These are phyloP conservation scores for Rhinophrynus dorsalis DNA, from an alignment of 2,797 vertebrate species.

Conservation along the genomic window DNA sequence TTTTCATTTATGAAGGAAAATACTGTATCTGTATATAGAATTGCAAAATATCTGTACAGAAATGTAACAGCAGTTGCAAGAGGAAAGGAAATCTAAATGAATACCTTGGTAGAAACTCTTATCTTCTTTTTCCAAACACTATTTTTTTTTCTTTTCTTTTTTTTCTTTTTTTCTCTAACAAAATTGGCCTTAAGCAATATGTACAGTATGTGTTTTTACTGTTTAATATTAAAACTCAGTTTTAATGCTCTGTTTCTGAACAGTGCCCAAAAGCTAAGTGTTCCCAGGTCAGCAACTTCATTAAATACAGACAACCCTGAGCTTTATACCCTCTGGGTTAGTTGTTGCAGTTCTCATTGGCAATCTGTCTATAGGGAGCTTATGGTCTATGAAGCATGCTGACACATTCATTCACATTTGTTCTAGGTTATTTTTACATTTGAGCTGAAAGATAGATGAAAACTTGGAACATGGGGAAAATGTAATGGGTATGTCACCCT, in stretches of 20 bases:
- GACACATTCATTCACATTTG: slow-evolving; percentile 45
- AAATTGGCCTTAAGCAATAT: slow-evolving; percentile 57
- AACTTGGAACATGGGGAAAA: slow-evolving; percentile 23
- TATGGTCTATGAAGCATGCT: slow-evolving; percentile 55
- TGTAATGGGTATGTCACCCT: slow-evolving; percentile 53
- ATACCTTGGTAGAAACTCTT: slow-evolving; percentile 43
- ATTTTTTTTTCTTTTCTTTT: slow-evolving; percentile 52
- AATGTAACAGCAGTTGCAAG: background rate
- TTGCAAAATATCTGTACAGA: background rate
- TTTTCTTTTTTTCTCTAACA: too few species aligned
- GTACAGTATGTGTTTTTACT: slow-evolving; percentile 59
- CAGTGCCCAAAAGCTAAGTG: slow-evolving; percentile 54
- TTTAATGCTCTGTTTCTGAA: slow-evolving; percentile 60
- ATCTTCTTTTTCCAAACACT: slow-evolving; percentile 52
- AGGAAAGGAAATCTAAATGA: background rate
- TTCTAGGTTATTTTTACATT: slow-evolving; percentile 45
- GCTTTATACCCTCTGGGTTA: slow-evolving; percentile 54
- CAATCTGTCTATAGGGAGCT: slow-evolving; percentile 54
- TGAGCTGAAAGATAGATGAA: slow-evolving; percentile 32
- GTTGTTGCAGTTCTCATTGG: slow-evolving; percentile 56
- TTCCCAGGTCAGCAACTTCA: slow-evolving; percentile 64
- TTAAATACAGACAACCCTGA: slow-evolving; percentile 59
- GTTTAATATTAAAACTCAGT: slow-evolving; percentile 66
- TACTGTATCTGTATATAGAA: too few species aligned
- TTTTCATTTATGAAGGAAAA: too few species aligned